Evolutionary conservation across 1,140 invertebrate genomes (phyloP).

Genomic region (Diabrotica virgifera): DNA sequence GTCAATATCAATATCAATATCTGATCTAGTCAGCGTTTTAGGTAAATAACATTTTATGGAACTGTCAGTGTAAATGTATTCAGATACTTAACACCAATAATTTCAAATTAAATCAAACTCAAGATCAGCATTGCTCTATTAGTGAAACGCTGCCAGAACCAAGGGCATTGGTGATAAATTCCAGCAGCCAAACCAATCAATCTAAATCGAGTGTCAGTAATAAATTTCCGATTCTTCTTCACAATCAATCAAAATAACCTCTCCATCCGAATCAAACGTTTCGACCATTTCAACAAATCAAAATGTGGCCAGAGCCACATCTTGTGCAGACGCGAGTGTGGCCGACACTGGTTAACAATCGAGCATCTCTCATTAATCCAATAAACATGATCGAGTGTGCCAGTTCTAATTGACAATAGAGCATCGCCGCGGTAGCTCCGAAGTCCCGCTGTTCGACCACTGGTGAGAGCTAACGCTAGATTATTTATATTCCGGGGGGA

Average conservation of each 20-base stretch:
- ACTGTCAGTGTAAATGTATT: no score
- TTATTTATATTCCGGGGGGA: slow-evolving; percentile 7
- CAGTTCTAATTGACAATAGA: slow-evolving; percentile 33
- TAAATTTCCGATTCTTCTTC: slow-evolving; percentile 6
- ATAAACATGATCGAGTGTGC: slow-evolving; percentile 38
- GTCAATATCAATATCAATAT: no score
- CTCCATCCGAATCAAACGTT: slow-evolving; percentile 9
- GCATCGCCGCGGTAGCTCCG: slow-evolving; percentile 25
- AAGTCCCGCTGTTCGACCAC: slow-evolving; percentile 12
- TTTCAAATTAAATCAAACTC: no score
- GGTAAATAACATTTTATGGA: no score
- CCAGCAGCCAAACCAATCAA: neutral
- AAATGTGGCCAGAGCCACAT: slow-evolving; percentile 18
- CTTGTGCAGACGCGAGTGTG: slow-evolving; percentile 31
- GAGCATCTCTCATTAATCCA: slow-evolving; percentile 39
- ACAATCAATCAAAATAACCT: slow-evolving; percentile 16
- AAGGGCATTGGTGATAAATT: neutral
- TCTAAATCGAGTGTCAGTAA: neutral
- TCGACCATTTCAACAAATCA: slow-evolving; percentile 27
- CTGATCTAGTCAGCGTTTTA: no score
- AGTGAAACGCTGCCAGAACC: neutral
- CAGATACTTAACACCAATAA: no score
- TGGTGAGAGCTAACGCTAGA: neutral
- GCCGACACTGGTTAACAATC: slow-evolving; percentile 29
- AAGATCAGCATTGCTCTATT: no score